Conservation (phyloP, 2,797 vertebrate genomes). For the Coreius guichenoti region DNA sequence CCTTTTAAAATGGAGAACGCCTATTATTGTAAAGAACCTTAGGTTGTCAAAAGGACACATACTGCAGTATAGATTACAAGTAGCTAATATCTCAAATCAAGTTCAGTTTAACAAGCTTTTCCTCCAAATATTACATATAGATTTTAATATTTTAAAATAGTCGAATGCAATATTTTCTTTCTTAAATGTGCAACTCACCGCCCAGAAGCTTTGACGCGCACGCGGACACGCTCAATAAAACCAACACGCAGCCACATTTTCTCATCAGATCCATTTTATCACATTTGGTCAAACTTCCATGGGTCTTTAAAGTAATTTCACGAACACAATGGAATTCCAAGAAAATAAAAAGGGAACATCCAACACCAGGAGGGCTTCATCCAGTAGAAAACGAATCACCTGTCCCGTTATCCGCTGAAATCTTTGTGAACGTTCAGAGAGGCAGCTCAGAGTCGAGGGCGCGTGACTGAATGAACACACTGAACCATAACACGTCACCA, state of each 20-base stretch:
- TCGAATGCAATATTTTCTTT: neutral
- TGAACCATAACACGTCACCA: constrained; percentile 24
- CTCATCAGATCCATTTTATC: constrained; percentile 60
- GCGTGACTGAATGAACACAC: neutral
- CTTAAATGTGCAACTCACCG: constrained; percentile 54
- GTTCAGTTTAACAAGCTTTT: neutral
- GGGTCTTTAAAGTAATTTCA: neutral
- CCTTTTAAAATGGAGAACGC: neutral
- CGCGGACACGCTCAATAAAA: constrained; percentile 54
- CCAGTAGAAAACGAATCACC: neutral
- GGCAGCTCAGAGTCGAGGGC: constrained; percentile 4
- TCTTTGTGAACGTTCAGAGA: constrained; percentile 5
- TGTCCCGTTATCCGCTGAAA: neutral
- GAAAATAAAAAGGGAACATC: neutral
- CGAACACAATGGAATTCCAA: neutral
- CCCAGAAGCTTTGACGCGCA: constrained; percentile 60
- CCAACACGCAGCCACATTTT: constrained; percentile 45
- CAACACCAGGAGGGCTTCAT: neutral
- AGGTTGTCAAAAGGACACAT: neutral
- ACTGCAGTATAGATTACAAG: neutral
- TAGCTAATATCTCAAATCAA: neutral
- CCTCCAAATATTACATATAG: neutral
- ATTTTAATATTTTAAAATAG: neutral
- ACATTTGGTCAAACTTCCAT: constrained; percentile 38
- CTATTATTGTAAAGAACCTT: neutral